A percentile compares a stretch with the other conserved stretches of the same genome.
phyloP scores from a whole-genome alignment of 2,797 vertebrate species.

The Helostoma temminkii region DNA sequence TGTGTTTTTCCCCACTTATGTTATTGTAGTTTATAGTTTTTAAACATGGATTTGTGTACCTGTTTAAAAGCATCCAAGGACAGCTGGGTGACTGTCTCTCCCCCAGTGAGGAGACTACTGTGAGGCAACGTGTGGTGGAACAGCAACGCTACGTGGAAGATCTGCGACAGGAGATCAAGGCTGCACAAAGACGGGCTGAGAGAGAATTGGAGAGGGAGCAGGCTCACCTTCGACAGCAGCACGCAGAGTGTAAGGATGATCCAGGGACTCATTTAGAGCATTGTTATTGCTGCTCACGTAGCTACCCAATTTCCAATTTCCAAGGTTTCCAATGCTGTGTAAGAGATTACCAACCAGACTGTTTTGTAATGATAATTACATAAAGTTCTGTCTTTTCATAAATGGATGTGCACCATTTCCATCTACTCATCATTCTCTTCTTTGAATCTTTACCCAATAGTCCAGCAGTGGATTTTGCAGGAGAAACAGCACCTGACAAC shows the following conservation, averaged over 20 bases:
- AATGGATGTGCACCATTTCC: neutral
- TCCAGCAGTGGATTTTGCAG: slow-evolving; percentile 89
- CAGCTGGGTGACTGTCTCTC: slow-evolving; percentile 63
- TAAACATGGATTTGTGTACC: slow-evolving; percentile 18
- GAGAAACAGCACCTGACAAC: slow-evolving; percentile 84
- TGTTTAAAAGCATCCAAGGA: slow-evolving; percentile 67
- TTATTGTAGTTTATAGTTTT: slow-evolving; percentile 10
- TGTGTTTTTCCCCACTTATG: neutral
- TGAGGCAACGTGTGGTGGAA: slow-evolving; percentile 82
- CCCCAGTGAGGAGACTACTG: slow-evolving; percentile 68
- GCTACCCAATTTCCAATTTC: neutral
- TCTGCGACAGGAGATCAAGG: slow-evolving; percentile 88
- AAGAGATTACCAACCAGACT: neutral
- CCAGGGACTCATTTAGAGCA: neutral
- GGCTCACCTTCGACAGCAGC: slow-evolving; percentile 84
- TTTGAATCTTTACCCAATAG: slow-evolving; percentile 76
- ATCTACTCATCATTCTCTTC: neutral
- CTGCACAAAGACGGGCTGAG: slow-evolving; percentile 87
- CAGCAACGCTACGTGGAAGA: slow-evolving; percentile 88
- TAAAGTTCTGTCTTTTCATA: neutral
- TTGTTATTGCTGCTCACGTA: slow-evolving; percentile 1
- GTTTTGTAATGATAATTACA: neutral
- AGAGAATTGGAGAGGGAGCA: slow-evolving; percentile 88
- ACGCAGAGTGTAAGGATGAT: slow-evolving; percentile 86
- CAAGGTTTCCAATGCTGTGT: neutral